Evolutionary conservation across 2,888 invertebrate genomes (phyloP).

Genomic region (Gari tellinella): DNA sequence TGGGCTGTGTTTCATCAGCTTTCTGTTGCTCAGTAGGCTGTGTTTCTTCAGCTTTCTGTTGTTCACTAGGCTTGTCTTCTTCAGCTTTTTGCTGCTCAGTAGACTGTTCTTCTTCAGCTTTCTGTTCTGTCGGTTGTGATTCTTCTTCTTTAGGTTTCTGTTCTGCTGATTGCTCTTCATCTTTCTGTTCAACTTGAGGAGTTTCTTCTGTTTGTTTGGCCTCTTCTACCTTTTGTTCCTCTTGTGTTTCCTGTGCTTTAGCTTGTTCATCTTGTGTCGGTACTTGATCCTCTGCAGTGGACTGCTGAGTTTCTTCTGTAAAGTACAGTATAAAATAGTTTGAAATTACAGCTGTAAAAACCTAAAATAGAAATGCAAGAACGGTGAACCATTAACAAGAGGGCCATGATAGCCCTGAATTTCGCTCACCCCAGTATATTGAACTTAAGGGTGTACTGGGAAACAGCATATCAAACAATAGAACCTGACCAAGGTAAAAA

Average conservation of each 20-base stretch:
- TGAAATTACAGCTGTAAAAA: no score
- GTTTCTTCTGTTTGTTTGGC: conserved; percentile 4
- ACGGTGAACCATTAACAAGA: no score
- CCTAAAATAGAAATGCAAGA: no score
- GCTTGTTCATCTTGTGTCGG: not conserved
- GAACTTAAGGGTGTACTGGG: no score
- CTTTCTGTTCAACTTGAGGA: conserved; percentile 2
- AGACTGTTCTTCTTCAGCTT: conserved; percentile 18
- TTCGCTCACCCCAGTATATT: no score
- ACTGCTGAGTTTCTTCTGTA: no score
- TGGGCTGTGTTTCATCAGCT: conserved; percentile 5
- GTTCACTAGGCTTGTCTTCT: conserved; percentile 28
- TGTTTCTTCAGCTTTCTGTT: conserved; percentile 22
- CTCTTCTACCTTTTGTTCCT: not conserved
- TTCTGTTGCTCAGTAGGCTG: conserved; percentile 18
- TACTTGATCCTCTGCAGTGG: no score
- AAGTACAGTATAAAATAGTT: no score
- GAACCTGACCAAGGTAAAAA: no score
- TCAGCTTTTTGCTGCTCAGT: conserved; percentile 14
- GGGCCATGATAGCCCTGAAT: no score
- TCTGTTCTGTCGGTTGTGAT: conserved; percentile 8
- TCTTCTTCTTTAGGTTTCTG: conserved; percentile 3
- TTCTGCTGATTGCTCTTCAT: conserved; percentile 8
- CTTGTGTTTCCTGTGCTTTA: conserved; percentile 15
- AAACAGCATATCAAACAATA: no score